phyloP scores from a whole-genome alignment of 2,113 vertebrate genomes.

The Heterotilapia buettikoferi region DNA sequence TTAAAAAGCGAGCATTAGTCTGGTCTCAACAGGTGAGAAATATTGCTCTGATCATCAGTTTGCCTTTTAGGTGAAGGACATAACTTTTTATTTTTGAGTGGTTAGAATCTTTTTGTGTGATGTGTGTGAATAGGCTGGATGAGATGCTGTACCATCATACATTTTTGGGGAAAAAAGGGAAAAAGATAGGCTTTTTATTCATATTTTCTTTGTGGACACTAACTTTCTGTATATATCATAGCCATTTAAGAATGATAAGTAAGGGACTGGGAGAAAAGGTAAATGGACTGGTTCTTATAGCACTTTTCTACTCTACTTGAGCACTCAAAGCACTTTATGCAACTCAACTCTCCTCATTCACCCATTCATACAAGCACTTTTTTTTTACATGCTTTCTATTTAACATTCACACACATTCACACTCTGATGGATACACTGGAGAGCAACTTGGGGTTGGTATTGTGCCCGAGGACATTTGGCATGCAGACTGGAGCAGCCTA shows the following conservation, averaged over 20 bases:
- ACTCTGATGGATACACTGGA: neutral
- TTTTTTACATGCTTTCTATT: neutral
- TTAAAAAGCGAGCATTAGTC: neutral
- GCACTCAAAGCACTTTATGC: neutral
- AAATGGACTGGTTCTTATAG: neutral
- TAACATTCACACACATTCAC: neutral
- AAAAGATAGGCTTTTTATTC: neutral
- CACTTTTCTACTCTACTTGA: neutral
- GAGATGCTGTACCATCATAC: neutral
- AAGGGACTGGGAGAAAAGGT: neutral
- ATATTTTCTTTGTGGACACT: neutral
- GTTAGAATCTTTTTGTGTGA: neutral
- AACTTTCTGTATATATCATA: neutral
- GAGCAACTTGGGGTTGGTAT: neutral
- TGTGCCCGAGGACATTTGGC: neutral
- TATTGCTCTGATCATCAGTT: neutral
- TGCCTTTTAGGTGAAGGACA: neutral
- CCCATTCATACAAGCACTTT: neutral
- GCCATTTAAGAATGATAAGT: neutral
- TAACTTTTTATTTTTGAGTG: neutral
- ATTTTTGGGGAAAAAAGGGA: rapidly evolving
- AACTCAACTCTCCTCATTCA: neutral
- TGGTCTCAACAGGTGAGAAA: neutral
- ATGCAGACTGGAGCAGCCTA: neutral
- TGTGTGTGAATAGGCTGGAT: neutral